Conservation (phyloP, 2,113 vertebrate genomes). For the Centropristis striata region DNA sequence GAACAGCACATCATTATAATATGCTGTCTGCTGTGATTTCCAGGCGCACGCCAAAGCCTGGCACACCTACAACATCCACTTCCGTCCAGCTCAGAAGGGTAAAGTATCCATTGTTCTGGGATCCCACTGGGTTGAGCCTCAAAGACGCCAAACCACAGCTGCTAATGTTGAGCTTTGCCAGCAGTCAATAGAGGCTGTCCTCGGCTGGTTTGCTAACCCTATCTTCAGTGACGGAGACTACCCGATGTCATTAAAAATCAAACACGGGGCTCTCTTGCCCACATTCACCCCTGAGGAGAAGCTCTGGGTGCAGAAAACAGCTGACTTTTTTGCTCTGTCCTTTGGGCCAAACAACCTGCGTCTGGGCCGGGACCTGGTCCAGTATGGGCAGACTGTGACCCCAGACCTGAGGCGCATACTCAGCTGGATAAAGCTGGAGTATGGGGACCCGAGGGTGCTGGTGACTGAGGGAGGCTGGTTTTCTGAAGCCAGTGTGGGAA, state of each 20-base stretch:
- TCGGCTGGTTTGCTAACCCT: slow-evolving; percentile 96
- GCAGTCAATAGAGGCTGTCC: slow-evolving; percentile 90
- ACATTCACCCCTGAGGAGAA: slow-evolving; percentile 88
- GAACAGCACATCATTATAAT: not conserved
- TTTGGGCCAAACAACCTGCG: slow-evolving; percentile 96
- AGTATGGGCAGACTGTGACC: slow-evolving; percentile 87
- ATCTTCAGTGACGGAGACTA: slow-evolving; percentile 93
- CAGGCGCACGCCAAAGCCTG: slow-evolving; percentile 95
- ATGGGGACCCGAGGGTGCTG: slow-evolving; percentile 88
- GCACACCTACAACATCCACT: slow-evolving; percentile 90
- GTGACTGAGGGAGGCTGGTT: slow-evolving; percentile 97
- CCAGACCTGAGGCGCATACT: slow-evolving; percentile 89
- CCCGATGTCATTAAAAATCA: slow-evolving; percentile 87
- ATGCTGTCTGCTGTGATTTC: slow-evolving; percentile 38
- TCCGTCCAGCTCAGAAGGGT: slow-evolving; percentile 89
- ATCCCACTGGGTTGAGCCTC: slow-evolving; percentile 96
- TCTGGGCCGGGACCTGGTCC: slow-evolving; percentile 79
- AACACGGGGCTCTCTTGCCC: slow-evolving; percentile 82
- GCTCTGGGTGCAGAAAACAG: slow-evolving; percentile 87
- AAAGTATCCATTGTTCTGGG: slow-evolving; percentile 93
- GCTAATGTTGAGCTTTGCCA: slow-evolving; percentile 88
- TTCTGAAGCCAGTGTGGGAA: slow-evolving; percentile 88
- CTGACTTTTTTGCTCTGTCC: slow-evolving; percentile 96
- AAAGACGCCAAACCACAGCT: slow-evolving; percentile 73
- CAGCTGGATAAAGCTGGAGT: slow-evolving; percentile 94